These are phyloP conservation scores for Hyla sarda DNA, from an alignment of 2,113 vertebrate genomes.

Conservation along the genomic window DNA sequence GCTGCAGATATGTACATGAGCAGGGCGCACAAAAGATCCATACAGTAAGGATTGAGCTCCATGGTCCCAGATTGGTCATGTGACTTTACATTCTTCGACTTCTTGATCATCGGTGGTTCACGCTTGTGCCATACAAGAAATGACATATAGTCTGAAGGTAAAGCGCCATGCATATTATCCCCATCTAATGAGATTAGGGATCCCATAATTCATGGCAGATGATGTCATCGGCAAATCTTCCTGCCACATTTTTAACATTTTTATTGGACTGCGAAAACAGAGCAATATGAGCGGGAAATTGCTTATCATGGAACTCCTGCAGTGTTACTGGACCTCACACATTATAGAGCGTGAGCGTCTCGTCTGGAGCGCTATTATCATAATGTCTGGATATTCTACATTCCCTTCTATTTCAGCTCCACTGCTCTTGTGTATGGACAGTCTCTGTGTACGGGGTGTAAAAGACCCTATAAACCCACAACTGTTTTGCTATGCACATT, in stretches of 20 bases:
- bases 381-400: neutral
- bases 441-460: neutral
- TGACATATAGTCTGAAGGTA: neutral
- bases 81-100: neutral
- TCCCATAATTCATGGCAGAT: neutral
- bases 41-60: neutral
- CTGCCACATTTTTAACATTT: constrained; percentile 11
- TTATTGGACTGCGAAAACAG: neutral
- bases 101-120: neutral
- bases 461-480: no score
- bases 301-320: neutral
- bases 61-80: neutral
- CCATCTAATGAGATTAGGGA: neutral
- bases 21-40: neutral
- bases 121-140: neutral
- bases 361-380: neutral
- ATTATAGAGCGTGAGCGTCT: neutral
- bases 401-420: neutral
- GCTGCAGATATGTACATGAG: no score
- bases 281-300: neutral
- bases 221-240: neutral
- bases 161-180: neutral
- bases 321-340: constrained; percentile 4
- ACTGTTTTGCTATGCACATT: neutral
- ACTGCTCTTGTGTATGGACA: neutral